These are phyloP conservation scores for Leptinotarsa tumamoca DNA, from an alignment of 2,888 invertebrate genomes.

Conservation along the genomic window DNA sequence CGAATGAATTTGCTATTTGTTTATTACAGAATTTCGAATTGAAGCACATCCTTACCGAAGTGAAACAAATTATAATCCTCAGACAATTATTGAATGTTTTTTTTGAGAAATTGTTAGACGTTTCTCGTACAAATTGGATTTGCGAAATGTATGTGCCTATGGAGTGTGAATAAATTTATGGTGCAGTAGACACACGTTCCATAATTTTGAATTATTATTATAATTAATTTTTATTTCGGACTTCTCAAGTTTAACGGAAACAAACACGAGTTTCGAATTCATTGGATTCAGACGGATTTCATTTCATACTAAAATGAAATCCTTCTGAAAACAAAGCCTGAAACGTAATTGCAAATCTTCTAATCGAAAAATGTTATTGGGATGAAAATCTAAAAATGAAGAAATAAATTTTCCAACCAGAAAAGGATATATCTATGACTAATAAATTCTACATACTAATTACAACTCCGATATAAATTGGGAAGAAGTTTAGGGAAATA, in stretches of 20 bases:
- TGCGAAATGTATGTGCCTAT: not conserved
- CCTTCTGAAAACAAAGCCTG: no score
- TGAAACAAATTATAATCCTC: constrained; percentile 8
- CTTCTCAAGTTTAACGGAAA: not conserved
- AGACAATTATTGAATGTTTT: not conserved
- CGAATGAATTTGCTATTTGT: not conserved
- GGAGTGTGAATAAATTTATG: not conserved
- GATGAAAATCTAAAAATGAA: no score
- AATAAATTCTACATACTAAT: no score
- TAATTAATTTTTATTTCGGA: not conserved
- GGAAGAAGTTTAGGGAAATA: no score
- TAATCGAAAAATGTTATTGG: no score
- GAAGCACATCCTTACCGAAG: not conserved
- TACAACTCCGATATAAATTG: no score
- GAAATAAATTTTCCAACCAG: no score
- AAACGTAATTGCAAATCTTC: no score
- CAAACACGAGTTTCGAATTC: not conserved
- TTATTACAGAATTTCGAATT: not conserved
- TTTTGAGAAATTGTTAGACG: not conserved
- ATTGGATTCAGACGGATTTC: no score
- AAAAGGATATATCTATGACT: no score
- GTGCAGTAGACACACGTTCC: not conserved
- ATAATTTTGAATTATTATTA: constrained; percentile 10
- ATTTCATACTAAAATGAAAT: no score
- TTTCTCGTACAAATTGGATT: constrained; percentile 11